These are phyloP conservation scores for Clarias platycephalus DNA, from an alignment of 2,797 vertebrate species.

Conservation along the genomic window DNA sequence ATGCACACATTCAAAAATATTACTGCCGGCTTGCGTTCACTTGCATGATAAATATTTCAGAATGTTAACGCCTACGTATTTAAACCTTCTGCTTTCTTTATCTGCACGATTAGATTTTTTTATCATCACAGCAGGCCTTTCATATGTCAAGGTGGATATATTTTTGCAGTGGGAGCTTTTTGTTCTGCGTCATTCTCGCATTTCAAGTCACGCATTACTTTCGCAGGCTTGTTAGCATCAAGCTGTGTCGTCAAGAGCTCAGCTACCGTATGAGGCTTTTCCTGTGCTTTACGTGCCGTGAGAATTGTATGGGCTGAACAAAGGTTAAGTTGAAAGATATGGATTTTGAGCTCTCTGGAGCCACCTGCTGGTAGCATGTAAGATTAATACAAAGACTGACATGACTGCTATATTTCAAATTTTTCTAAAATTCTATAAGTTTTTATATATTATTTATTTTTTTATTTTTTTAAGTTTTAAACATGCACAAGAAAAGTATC, in stretches of 20 bases:
- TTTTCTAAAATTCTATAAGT: no score
- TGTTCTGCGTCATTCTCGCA: not conserved
- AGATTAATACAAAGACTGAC: not conserved
- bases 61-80: not conserved
- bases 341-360: not conserved
- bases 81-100: not conserved
- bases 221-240: not conserved
- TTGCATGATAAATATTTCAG: not conserved
- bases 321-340: not conserved
- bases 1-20: conserved; percentile 1
- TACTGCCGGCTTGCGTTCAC: not conserved
- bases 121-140: not conserved
- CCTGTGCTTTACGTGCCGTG: not conserved
- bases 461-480: not conserved
- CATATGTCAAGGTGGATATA: not conserved
- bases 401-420: not conserved
- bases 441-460: not conserved
- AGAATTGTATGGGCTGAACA: not conserved
- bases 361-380: conserved; percentile 51
- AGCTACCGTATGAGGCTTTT: not conserved
- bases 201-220: not conserved
- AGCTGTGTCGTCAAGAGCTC: not conserved
- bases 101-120: not conserved
- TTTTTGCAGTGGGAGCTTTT: conserved; percentile 2
- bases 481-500: not conserved